phyloP scores from a whole-genome alignment of 2,113 vertebrate genomes.

The Neolamprologus longior region DNA sequence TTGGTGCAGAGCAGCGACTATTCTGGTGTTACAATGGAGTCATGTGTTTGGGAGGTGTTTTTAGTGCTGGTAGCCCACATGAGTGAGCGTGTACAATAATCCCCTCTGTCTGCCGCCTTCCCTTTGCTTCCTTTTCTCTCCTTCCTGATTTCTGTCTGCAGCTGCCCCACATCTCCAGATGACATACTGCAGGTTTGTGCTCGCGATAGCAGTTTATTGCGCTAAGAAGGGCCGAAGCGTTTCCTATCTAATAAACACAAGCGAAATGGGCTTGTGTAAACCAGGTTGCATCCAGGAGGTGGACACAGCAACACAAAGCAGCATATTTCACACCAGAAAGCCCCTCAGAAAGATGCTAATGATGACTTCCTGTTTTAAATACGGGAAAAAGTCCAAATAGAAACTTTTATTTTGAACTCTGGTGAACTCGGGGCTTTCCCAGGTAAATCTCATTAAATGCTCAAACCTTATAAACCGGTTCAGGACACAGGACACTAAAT shows the following conservation, averaged over 20 bases:
- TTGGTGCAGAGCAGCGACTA: constrained; percentile 8
- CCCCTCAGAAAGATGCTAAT: background rate
- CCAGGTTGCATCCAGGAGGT: background rate
- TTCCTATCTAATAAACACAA: background rate
- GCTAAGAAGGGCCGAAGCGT: constrained; percentile 10
- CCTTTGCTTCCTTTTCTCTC: constrained; percentile 47
- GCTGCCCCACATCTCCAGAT: constrained; percentile 38
- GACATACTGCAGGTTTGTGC: background rate
- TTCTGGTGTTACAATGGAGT: constrained; percentile 58
- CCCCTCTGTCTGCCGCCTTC: constrained; percentile 58
- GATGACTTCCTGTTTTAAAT: background rate
- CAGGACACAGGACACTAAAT: background rate
- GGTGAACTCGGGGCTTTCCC: background rate
- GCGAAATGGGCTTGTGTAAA: background rate
- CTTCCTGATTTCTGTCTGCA: constrained; percentile 49
- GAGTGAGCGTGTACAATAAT: constrained; percentile 64
- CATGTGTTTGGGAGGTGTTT: constrained; percentile 63
- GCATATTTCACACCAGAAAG: background rate
- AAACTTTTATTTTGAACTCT: background rate
- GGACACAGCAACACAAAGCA: background rate
- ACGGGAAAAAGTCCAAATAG: background rate
- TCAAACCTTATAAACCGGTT: background rate
- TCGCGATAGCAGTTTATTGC: background rate
- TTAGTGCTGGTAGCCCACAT: constrained; percentile 55
- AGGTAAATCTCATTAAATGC: background rate